These are phyloP conservation scores for Tokudaia muenninki DNA, from an alignment of 2,797 vertebrate genomes.

Conservation along the genomic window DNA sequence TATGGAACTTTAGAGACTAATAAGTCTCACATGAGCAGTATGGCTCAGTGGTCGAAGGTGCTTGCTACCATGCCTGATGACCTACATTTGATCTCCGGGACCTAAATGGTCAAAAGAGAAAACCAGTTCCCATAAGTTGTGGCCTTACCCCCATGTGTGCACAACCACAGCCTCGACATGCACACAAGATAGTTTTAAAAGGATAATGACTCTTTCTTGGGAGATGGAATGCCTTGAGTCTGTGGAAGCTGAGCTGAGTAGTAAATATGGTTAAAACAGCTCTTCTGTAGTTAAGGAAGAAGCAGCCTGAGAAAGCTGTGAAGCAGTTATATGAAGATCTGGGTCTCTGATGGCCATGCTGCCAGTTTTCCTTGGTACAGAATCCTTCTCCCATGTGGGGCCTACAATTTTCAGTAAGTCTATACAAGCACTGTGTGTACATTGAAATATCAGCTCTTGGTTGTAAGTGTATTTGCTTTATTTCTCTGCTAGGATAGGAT, in stretches of 20 bases:
- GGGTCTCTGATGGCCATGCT: not conserved
- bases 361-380: not conserved
- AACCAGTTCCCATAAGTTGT: not conserved
- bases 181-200: not conserved
- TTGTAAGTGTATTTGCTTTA: not conserved
- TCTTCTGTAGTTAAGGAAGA: not conserved
- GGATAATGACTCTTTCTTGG: not conserved
- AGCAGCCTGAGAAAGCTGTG: not conserved
- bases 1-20: slow-evolving; percentile 14
- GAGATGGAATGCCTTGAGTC: not conserved
- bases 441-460: not conserved
- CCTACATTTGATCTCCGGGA: not conserved
- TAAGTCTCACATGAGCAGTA: not conserved
- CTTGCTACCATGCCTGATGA: too few species aligned
- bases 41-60: not conserved
- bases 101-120: not conserved
- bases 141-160: not conserved
- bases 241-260: not conserved
- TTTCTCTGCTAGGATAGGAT: not conserved
- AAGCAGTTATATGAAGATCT: not conserved
- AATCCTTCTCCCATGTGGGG: not conserved
- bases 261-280: not conserved
- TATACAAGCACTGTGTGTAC: not conserved
- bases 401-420: slow-evolving; percentile 30
- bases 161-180: too few species aligned